Evolutionary conservation across 2,888 invertebrate species (phyloP), one percentile per base, ranked within the genome.

Genomic region (Pheosia gnoma): DNA sequence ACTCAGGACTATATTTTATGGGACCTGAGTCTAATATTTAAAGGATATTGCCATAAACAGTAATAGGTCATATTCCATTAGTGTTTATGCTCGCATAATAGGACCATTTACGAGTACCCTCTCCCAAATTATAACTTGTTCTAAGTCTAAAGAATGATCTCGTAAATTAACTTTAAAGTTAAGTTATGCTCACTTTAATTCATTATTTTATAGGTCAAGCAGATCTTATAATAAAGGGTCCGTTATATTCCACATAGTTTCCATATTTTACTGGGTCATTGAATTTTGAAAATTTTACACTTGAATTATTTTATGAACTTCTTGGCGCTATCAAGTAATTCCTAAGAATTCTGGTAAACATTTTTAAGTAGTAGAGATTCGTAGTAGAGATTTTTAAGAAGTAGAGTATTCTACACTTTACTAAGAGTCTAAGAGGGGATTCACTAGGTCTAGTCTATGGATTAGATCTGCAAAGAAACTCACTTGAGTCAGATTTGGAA

Each of bases 51-150:
- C n/a, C 47, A 9, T 47, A 47, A 47, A n/a, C 47, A 47, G 47
- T 47, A n/a, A 47, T 47, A n/a, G 47, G 47, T n/a, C n/a, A 47
- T 47, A 47, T 47, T n/a, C n/a, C 43, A 43, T 43, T 43, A 43
- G 9, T 2, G 43, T 43, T 43, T 43, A 43, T 43, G 7, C 9
- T 4, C 25, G 25, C 47, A 11, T 47, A 47, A 47, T 47, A n/a
- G n/a, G n/a, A n/a, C n/a, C n/a, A n/a, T 47, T 47, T 47, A 9
- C 47, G 47, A n/a, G 47, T 11, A 47, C 11, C n/a, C 0, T 47
- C 47, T 5, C 9, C 3, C n/a, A 47, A 47, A 47, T n/a, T 47
- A 4, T 47, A n/a, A 47, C 11, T 47, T 5, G 47, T 47, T 4
- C 43, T 10, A 43, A 9, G 11, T 47, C 43, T 43, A 43, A 43